phyloP scores from a whole-genome alignment of 2,888 invertebrate genomes.

The Cloeon dipterum region DNA sequence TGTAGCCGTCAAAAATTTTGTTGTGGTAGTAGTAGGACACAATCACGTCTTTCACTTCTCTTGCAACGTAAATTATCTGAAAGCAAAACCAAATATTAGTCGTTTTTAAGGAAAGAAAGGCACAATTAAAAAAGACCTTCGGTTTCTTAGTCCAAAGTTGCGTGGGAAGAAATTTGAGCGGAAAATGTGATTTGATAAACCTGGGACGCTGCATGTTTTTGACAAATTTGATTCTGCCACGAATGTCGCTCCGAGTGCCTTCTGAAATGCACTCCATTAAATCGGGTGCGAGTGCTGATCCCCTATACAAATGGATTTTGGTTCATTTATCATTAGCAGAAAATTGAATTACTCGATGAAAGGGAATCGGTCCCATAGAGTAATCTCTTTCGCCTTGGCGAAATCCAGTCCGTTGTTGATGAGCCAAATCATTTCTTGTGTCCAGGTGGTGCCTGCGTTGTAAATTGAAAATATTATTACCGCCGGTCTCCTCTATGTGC shows the following conservation, averaged over 20 bases:
- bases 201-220: conserved; percentile 44
- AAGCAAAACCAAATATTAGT: background rate
- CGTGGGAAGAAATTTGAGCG: conserved; percentile 41
- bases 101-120: no score
- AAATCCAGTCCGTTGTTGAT: conserved; percentile 58
- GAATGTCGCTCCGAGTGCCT: no score
- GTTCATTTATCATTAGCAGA: background rate
- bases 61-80: conserved; percentile 51
- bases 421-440: conserved; percentile 81
- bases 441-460: conserved; percentile 64
- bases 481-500: no score
- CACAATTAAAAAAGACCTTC: conserved; percentile 32
- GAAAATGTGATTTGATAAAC: conserved; percentile 51
- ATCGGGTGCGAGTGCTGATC: no score
- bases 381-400: conserved; percentile 36
- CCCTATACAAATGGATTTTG: no score
- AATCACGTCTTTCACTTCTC: conserved; percentile 77
- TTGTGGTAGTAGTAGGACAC: conserved; percentile 77
- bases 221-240: no score
- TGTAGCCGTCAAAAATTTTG: conserved; percentile 36
- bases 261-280: no score
- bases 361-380: conserved; percentile 41
- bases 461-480: no score
- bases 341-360: conserved; percentile 34
- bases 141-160: conserved; percentile 30